A percentile compares a stretch with the other conserved stretches of the same genome.
These are phyloP conservation scores for Ursus arctos DNA, from an alignment of 2,113 vertebrate genomes.

Conservation along the genomic window DNA sequence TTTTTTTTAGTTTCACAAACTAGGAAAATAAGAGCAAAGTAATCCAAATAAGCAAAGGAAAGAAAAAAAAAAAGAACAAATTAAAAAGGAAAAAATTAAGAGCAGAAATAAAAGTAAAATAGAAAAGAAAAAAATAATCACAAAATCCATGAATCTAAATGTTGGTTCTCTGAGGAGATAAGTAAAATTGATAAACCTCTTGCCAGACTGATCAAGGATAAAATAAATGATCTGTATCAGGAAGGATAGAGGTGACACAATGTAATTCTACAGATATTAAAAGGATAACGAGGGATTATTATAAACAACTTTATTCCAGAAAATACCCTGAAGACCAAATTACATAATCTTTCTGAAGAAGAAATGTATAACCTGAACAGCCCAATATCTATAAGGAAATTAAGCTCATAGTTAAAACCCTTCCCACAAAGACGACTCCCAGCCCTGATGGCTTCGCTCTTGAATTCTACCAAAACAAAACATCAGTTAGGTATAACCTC, in stretches of 20 bases:
- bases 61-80: background rate
- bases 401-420: background rate
- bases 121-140: background rate
- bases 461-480: slow-evolving; percentile 3
- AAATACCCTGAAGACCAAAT: background rate
- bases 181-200: background rate
- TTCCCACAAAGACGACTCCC: background rate
- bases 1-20: background rate
- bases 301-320: background rate
- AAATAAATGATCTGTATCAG: background rate
- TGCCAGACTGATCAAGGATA: background rate
- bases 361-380: background rate
- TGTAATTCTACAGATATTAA: background rate
- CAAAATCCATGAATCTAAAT: background rate
- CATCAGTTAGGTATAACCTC: background rate
- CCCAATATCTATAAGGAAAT: background rate
- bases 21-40: background rate
- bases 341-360: background rate
- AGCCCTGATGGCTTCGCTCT: background rate
- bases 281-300: background rate
- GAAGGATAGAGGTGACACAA: background rate
- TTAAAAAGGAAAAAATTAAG: background rate
- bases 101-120: background rate
- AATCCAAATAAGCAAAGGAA: background rate
- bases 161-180: background rate